These are phyloP conservation scores for Acleris holmiana DNA, from an alignment of 2,888 invertebrate genomes.

Conservation along the genomic window DNA sequence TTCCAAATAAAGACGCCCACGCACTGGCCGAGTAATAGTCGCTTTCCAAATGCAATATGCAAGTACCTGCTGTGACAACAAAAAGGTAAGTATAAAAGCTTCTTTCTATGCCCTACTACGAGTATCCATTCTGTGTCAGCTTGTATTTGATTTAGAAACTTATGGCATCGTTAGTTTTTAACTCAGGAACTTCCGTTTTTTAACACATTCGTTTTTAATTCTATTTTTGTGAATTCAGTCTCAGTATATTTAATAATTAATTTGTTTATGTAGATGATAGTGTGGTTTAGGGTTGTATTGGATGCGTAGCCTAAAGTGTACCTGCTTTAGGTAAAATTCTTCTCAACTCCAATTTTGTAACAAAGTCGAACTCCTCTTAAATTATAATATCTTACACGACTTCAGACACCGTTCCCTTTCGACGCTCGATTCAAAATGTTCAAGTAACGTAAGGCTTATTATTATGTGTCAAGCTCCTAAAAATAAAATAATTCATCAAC, in stretches of 20 bases:
- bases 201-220: too few species aligned
- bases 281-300: too few species aligned
- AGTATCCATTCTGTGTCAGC: conserved; percentile 21
- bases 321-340: too few species aligned
- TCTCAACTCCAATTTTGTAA: too few species aligned
- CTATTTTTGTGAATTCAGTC: too few species aligned
- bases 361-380: neutral
- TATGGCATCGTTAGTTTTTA: conserved; percentile 8
- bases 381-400: conserved; percentile 8
- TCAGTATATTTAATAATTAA: too few species aligned
- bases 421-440: neutral
- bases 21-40: conserved; percentile 63
- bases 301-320: too few species aligned
- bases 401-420: conserved; percentile 25
- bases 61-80: conserved; percentile 32
- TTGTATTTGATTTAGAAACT: conserved; percentile 14
- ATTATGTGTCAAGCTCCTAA: conserved; percentile 41
- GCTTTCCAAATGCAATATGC: conserved; percentile 71
- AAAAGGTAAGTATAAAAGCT: conserved; percentile 31
- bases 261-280: too few species aligned
- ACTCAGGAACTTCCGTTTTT: neutral
- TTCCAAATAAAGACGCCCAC: conserved; percentile 71
- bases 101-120: conserved; percentile 26
- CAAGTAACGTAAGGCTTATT: neutral
- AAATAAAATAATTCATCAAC: conserved; percentile 58